A percentile compares a stretch with the other conserved stretches of the same genome.
Evolutionary conservation across 1,140 invertebrate genomes (phyloP).

Genomic region (Leptonema lineaticorne): DNA sequence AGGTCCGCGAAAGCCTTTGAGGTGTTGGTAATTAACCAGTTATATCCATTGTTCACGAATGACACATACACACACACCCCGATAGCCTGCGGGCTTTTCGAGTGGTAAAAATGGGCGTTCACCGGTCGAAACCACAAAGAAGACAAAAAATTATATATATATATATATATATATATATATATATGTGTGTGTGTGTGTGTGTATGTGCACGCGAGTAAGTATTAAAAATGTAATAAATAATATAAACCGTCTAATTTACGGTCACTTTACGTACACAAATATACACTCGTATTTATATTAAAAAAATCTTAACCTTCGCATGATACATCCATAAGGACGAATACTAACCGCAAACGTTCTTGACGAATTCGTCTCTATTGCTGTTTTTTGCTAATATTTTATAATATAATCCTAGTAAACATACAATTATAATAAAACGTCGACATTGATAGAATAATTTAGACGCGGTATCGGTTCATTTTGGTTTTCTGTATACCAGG

Average conservation of each 20-base stretch:
- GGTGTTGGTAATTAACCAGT: slow-evolving; percentile 20
- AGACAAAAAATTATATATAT: not conserved
- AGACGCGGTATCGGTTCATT: too few species aligned
- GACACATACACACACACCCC: not conserved
- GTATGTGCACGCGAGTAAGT: too few species aligned
- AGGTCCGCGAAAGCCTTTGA: not conserved
- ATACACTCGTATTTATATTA: too few species aligned
- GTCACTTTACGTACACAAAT: slow-evolving; percentile 9
- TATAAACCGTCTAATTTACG: slow-evolving; percentile 27
- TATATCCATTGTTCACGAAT: slow-evolving; percentile 23
- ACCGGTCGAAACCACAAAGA: not conserved
- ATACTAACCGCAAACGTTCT: not conserved
- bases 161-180: too few species aligned
- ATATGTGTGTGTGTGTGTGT: too few species aligned
- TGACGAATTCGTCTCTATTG: too few species aligned
- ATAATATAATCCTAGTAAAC: too few species aligned
- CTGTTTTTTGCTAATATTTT: too few species aligned
- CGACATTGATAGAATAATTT: too few species aligned
- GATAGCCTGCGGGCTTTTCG: not conserved
- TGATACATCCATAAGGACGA: slow-evolving; percentile 11
- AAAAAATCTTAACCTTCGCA: slow-evolving; percentile 32
- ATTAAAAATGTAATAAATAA: too few species aligned
- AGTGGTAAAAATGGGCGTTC: slow-evolving; percentile 4
- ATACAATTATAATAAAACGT: too few species aligned
- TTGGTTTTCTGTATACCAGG: too few species aligned